These are phyloP conservation scores for Bergia sp. DNA, from an alignment of 92 coral and sea anemone genomes.

Conservation along the genomic window DNA sequence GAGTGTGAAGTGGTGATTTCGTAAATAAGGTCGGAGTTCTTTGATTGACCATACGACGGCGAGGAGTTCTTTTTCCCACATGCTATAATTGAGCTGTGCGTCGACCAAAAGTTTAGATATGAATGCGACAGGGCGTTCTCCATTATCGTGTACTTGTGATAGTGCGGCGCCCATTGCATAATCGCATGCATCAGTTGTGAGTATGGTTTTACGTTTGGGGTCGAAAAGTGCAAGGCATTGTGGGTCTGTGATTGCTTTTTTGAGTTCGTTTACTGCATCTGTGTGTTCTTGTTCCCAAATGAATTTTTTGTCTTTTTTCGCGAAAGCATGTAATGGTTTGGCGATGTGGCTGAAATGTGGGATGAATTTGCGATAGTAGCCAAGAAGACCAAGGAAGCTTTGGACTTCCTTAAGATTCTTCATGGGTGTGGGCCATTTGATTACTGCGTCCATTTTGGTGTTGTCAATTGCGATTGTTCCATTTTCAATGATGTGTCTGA, in stretches of 20 bases:
- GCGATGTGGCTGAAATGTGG: background rate
- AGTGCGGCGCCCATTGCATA: background rate
- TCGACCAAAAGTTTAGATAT: background rate
- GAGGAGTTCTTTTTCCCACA: background rate
- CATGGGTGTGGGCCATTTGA: background rate
- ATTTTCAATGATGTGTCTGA: background rate
- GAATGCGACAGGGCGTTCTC: background rate
- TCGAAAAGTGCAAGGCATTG: background rate
- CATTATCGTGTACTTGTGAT: background rate
- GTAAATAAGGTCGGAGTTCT: background rate
- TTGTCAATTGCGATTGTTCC: background rate
- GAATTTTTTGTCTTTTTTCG: background rate
- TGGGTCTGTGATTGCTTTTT: background rate
- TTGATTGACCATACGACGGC: background rate
- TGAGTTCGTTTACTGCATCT: background rate
- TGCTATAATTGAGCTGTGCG: background rate
- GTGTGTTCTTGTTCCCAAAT: background rate
- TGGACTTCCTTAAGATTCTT: background rate
- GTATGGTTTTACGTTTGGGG: background rate
- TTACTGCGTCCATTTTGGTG: background rate
- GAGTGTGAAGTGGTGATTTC: too few relatives aligned
- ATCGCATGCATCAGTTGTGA: background rate
- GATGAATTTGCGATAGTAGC: background rate
- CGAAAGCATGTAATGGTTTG: background rate
- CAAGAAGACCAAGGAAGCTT: background rate